phyloP scores from a whole-genome alignment of 2,113 vertebrate species.

The Rhabdomys dilectus region DNA sequence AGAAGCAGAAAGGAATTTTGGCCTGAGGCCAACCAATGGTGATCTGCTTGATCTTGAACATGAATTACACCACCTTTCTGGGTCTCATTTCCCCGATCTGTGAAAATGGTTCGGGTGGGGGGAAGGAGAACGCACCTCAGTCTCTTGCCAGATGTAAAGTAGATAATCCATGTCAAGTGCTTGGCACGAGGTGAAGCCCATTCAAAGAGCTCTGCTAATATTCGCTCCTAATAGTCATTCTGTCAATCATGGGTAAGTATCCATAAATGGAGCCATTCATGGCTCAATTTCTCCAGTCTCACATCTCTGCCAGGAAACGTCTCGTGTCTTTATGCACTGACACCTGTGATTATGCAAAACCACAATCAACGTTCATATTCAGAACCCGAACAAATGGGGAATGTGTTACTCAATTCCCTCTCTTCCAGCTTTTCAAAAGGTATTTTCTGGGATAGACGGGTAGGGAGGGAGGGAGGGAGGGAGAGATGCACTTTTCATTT shows the following conservation, averaged over 20 bases:
- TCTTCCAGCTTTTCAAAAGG: conserved; percentile 25
- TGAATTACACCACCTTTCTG: conserved; percentile 7
- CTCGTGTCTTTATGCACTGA: conserved; percentile 62
- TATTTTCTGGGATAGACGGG: conserved; percentile 38
- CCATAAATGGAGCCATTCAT: conserved; percentile 78
- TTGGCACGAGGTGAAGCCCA: conserved; percentile 1
- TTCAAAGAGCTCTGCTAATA: conserved; percentile 54
- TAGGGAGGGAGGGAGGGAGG: neutral
- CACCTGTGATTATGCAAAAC: conserved; percentile 78
- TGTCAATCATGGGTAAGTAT: conserved; percentile 64
- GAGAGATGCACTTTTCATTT: conserved; percentile 61
- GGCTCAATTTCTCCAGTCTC: conserved; percentile 68
- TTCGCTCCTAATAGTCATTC: conserved; percentile 67
- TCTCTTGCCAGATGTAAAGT: conserved; percentile 34
- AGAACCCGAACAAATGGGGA: conserved; percentile 58
- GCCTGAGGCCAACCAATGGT: neutral
- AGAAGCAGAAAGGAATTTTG: conserved; percentile 57
- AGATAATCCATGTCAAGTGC: conserved; percentile 58
- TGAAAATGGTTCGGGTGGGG: conserved; percentile 29
- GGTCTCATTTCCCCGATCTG: conserved; percentile 50
- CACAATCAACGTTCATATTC: conserved; percentile 44
- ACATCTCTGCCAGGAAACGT: conserved; percentile 76
- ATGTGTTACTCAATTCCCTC: conserved; percentile 13
- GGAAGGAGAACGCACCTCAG: neutral
- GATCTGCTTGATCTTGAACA: neutral